Percentiles rank a stretch among this genome's conserved stretches.
These are phyloP conservation scores for Triops cancriformis DNA, from an alignment of 1,140 invertebrate genomes.

Conservation along the genomic window DNA sequence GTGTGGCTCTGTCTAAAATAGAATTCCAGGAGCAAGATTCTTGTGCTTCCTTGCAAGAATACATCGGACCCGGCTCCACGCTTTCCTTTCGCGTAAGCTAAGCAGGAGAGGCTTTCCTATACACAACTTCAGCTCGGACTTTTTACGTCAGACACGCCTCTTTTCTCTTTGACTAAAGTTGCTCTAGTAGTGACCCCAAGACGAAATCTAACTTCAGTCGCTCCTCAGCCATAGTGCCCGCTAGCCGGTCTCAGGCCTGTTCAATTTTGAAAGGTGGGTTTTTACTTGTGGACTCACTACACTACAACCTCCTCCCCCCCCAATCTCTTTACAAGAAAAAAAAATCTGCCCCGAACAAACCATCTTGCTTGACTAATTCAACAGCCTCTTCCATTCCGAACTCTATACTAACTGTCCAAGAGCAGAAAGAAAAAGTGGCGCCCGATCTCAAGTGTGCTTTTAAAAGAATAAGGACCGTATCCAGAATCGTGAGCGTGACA, in stretches of 20 bases:
- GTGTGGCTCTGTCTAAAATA: background rate
- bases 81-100: background rate
- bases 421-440: background rate
- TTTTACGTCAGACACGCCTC: conserved; percentile 9
- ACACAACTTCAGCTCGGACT: conserved; percentile 4
- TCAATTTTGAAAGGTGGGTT: background rate
- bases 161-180: conserved; percentile 6
- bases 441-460: background rate
- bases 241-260: background rate
- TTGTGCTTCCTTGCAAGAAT: conserved; percentile 6
- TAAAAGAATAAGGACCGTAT: background rate
- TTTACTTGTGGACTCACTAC: background rate
- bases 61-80: background rate
- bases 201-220: conserved; percentile 8
- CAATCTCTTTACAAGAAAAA: too few relatives aligned
- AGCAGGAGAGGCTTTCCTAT: background rate
- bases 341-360: background rate
- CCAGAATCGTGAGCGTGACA: conserved; percentile 8
- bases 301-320: background rate
- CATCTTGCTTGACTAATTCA: background rate
- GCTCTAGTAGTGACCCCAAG: conserved; percentile 9
- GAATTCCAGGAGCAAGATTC: conserved; percentile 1
- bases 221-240: conserved; percentile 11
- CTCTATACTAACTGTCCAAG: background rate
- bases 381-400: background rate